phyloP scores from a whole-genome alignment of 2,113 vertebrate genomes.

The Naja naja region DNA sequence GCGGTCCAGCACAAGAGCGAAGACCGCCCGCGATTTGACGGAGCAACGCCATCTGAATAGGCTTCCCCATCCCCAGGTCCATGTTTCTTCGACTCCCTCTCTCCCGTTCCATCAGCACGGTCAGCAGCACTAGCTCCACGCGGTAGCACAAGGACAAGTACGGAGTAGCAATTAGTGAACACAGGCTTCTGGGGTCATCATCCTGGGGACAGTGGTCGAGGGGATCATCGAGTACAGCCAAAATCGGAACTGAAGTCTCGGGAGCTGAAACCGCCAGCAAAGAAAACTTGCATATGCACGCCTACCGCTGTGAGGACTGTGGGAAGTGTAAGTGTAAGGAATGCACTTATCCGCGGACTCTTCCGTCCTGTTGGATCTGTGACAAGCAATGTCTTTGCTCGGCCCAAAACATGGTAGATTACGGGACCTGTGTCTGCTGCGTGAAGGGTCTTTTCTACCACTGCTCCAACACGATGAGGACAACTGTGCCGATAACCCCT shows the following conservation, averaged over 20 bases:
- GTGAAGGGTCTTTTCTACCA: conserved; percentile 97
- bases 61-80: conserved; percentile 66
- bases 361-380: conserved; percentile 93
- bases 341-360: conserved; percentile 79
- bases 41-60: conserved; percentile 74
- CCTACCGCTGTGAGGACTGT: conserved; percentile 83
- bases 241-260: conserved; percentile 77
- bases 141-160: conserved; percentile 82
- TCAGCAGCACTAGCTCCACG: conserved; percentile 75
- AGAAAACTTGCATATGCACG: conserved; percentile 71
- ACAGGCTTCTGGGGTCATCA: conserved; percentile 75
- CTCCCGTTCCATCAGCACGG: conserved; percentile 72
- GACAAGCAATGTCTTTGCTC: conserved; percentile 93
- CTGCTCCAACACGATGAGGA: conserved; percentile 95
- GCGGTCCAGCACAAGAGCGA: conserved; percentile 74
- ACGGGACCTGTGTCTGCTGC: conserved; percentile 93
- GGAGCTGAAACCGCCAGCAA: conserved; percentile 81
- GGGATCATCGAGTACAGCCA: conserved; percentile 85
- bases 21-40: conserved; percentile 67
- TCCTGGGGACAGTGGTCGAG: conserved; percentile 61
- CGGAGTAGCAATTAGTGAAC: conserved; percentile 82
- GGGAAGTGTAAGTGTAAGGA: conserved; percentile 86
- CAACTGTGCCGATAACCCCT: conserved; percentile 92
- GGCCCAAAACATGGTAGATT: conserved; percentile 83
- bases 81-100: conserved; percentile 57